Conservation (phyloP, 2,797 vertebrate genomes). For the Ceryle rudis region DNA sequence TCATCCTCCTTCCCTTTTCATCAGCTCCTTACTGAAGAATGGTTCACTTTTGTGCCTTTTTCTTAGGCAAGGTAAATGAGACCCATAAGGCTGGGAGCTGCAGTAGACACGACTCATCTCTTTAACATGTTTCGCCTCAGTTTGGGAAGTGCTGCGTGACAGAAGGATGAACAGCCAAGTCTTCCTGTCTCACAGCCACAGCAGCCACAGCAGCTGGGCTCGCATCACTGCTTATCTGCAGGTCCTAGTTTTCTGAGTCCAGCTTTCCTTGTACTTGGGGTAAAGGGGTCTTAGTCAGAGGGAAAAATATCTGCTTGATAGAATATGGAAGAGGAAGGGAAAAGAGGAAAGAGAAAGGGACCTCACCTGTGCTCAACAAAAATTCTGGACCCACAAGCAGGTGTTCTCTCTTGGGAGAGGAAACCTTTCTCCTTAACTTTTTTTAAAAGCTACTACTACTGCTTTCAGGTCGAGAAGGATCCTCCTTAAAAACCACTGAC, state of each 20-base stretch:
- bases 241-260: background rate
- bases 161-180: rapidly evolving
- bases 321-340: background rate
- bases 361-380: background rate
- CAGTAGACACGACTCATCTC: background rate
- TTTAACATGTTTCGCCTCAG: background rate
- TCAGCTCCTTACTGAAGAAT: background rate
- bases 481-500: background rate
- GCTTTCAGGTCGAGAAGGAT: background rate
- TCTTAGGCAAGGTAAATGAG: background rate
- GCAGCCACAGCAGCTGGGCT: rapidly evolving
- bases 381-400: background rate
- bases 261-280: background rate
- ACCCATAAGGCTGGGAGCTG: background rate
- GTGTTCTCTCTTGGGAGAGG: background rate
- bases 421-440: background rate
- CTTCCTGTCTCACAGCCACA: background rate
- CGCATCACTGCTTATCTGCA: background rate
- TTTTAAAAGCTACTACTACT: background rate
- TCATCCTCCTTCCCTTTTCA: background rate
- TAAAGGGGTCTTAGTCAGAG: background rate
- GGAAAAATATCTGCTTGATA: background rate
- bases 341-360: background rate
- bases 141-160: background rate
- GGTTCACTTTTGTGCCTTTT: background rate